Percentiles rank a stretch among this genome's conserved stretches.
phyloP scores from a whole-genome alignment of 2,113 vertebrate species.

The Protobothrops flavoviridis region DNA sequence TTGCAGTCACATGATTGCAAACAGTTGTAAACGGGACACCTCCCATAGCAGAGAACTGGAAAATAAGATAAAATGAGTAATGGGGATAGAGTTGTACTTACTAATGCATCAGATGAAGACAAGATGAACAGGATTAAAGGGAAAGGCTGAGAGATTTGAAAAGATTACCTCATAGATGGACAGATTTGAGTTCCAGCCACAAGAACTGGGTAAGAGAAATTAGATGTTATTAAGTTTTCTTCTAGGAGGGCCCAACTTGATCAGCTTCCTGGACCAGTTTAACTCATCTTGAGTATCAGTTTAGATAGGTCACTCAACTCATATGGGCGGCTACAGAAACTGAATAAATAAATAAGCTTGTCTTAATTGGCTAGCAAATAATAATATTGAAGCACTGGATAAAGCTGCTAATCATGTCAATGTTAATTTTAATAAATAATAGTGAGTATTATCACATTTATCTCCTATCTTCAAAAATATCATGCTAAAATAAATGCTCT shows the following conservation, averaged over 20 bases:
- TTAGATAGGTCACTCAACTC: not conserved
- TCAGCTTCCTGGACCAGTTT: not conserved
- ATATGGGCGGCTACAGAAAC: not conserved
- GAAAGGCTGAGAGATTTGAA: not conserved
- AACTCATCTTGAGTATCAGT: not conserved
- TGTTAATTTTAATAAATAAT: not conserved
- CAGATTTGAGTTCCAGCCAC: not conserved
- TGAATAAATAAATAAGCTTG: not conserved
- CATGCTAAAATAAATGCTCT: slow-evolving; percentile 36
- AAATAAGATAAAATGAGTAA: not conserved
- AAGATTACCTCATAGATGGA: not conserved
- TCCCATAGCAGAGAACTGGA: not conserved
- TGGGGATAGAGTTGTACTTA: not conserved
- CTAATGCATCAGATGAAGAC: not conserved
- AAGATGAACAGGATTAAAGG: not conserved
- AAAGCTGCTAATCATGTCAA: not conserved
- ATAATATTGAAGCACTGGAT: not conserved
- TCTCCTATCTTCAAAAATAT: slow-evolving; percentile 52
- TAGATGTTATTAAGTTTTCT: not conserved
- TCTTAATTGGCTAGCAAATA: not conserved
- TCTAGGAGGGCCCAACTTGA: not conserved
- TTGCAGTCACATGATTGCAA: not conserved
- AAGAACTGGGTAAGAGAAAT: not conserved
- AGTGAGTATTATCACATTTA: not conserved
- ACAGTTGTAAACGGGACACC: not conserved